Conservation (phyloP, 2,113 vertebrate species). For the Apteryx owenii region DNA sequence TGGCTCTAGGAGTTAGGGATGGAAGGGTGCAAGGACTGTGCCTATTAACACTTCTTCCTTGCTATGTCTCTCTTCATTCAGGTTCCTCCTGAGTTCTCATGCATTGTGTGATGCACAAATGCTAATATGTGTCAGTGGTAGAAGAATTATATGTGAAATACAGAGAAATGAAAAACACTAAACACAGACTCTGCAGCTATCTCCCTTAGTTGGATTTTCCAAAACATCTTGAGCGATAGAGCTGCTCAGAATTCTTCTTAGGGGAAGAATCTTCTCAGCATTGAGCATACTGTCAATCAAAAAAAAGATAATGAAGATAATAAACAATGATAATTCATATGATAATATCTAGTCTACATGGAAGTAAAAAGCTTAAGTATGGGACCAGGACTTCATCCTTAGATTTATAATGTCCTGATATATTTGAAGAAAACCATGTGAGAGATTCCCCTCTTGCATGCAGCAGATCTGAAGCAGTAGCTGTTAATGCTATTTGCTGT, state of each 20-base stretch:
- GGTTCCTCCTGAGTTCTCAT: background rate
- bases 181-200: constrained; percentile 32
- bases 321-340: background rate
- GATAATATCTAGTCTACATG: background rate
- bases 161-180: constrained; percentile 15
- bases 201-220: constrained; percentile 34
- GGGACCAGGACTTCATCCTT: background rate
- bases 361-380: background rate
- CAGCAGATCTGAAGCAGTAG: background rate
- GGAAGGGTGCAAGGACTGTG: background rate
- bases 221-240: constrained; percentile 31
- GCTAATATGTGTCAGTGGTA: constrained; percentile 27
- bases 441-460: background rate
- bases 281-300: background rate
- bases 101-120: background rate
- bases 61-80: background rate
- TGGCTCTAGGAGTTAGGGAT: background rate
- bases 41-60: background rate
- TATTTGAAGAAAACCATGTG: background rate
- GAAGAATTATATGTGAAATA: constrained; percentile 42
- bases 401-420: background rate
- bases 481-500: background rate
- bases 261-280: constrained; percentile 30
- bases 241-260: constrained; percentile 32
- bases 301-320: background rate